Evolutionary conservation across 2,797 vertebrate genomes (phyloP).

Genomic region (Erethizon dorsatum): DNA sequence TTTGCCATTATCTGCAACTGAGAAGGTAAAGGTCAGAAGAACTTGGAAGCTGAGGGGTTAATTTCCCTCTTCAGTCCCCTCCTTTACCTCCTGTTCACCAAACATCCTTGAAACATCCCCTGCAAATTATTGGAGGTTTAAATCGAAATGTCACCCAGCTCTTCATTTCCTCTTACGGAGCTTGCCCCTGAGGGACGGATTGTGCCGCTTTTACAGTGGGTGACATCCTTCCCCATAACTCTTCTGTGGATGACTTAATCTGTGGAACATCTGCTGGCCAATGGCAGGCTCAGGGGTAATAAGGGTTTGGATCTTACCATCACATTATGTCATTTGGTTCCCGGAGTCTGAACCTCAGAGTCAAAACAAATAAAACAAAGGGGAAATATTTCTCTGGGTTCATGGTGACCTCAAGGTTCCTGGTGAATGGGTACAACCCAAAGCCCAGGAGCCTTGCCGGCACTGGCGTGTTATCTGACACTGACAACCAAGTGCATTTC

Average conservation of each 20-base stretch:
- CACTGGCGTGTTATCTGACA: neutral
- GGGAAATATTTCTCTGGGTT: conserved; percentile 76
- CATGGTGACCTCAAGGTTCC: conserved; percentile 72
- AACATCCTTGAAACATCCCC: conserved; percentile 72
- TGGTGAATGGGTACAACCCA: neutral
- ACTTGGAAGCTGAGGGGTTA: conserved; percentile 75
- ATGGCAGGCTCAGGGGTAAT: conserved; percentile 68
- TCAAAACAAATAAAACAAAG: conserved; percentile 70
- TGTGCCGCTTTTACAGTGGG: conserved; percentile 13
- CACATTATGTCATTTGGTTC: conserved; percentile 82
- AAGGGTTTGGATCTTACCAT: conserved; percentile 70
- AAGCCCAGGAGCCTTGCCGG: neutral
- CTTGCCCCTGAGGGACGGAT: conserved; percentile 66
- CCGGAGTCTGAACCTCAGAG: conserved; percentile 76
- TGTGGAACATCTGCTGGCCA: conserved; percentile 70
- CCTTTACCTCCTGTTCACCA: conserved; percentile 39
- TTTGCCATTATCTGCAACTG: neutral
- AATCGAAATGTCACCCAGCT: conserved; percentile 79
- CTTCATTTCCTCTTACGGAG: conserved; percentile 73
- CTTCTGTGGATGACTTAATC: conserved; percentile 79
- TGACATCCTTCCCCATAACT: conserved; percentile 57
- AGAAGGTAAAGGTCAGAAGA: conserved; percentile 73
- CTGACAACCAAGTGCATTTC: neutral
- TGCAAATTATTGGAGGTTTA: conserved; percentile 67
- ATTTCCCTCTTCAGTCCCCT: conserved; percentile 44